phyloP scores from a whole-genome alignment of 1,140 invertebrate genomes.

The Diprion similis region DNA sequence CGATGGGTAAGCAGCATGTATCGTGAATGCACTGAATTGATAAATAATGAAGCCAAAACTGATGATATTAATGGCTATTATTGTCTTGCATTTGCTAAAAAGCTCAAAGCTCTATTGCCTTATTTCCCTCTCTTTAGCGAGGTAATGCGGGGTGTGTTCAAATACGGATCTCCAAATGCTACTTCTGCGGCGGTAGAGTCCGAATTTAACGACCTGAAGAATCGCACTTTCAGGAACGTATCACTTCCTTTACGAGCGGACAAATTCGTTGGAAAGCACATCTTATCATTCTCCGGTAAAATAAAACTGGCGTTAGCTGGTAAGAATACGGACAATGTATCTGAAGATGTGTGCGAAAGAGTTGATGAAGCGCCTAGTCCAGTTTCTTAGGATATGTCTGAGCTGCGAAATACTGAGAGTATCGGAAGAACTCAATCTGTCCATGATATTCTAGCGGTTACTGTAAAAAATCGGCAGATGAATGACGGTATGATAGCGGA shows the following conservation, averaged over 20 bases:
- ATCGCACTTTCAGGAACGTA: slow-evolving; percentile 20
- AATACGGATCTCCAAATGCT: slow-evolving; percentile 12
- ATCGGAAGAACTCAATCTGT: background rate
- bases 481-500: no score
- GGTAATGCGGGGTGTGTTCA: background rate
- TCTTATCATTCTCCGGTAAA: background rate
- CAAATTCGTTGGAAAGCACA: slow-evolving; percentile 24
- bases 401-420: background rate
- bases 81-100: background rate
- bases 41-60: background rate
- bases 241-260: slow-evolving; percentile 21
- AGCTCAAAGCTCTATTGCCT: slow-evolving; percentile 5
- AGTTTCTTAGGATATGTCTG: background rate
- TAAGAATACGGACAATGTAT: background rate
- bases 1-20: background rate
- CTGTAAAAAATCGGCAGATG: no score
- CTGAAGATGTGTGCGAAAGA: background rate
- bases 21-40: background rate
- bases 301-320: background rate
- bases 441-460: background rate
- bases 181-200: slow-evolving; percentile 17
- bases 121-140: slow-evolving; percentile 19
- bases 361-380: background rate
- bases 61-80: background rate
- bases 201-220: slow-evolving; percentile 23